phyloP scores from a whole-genome alignment of 2,797 vertebrate genomes.

The Mareca strepera region DNA sequence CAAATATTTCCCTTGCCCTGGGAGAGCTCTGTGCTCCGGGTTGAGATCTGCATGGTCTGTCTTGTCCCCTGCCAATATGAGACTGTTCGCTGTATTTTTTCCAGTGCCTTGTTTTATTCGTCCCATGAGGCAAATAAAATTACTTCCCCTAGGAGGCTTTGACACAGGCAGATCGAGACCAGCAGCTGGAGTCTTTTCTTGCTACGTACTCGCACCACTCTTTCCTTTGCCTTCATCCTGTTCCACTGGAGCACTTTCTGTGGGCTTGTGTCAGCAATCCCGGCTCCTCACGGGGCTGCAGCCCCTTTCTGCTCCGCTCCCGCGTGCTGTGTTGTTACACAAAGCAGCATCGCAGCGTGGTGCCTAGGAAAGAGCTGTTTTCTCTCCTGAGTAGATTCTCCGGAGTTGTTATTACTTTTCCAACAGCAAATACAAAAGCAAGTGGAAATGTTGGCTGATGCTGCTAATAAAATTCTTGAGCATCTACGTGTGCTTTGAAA shows the following conservation, averaged over 20 bases:
- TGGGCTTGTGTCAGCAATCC: neutral
- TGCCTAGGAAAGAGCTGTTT: slow-evolving; percentile 55
- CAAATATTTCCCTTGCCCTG: neutral
- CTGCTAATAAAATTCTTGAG: slow-evolving; percentile 51
- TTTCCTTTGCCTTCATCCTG: slow-evolving; percentile 38
- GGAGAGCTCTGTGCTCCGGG: neutral
- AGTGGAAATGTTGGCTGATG: slow-evolving; percentile 64
- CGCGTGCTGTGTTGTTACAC: slow-evolving; percentile 60
- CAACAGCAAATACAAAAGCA: slow-evolving; percentile 63
- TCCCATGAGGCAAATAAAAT: slow-evolving; percentile 13
- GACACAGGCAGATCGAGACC: slow-evolving; percentile 35
- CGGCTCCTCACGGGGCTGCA: slow-evolving; percentile 18
- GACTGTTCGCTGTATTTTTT: slow-evolving; percentile 36
- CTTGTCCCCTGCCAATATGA: neutral
- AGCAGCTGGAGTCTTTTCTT: slow-evolving; percentile 53
- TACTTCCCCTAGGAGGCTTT: neutral
- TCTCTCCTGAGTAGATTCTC: slow-evolving; percentile 57
- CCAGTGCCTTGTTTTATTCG: slow-evolving; percentile 43
- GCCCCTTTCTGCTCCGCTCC: slow-evolving; percentile 33
- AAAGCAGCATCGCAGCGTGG: slow-evolving; percentile 52
- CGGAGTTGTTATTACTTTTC: slow-evolving; percentile 65
- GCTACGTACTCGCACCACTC: neutral
- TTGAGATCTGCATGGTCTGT: neutral
- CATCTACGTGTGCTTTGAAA: slow-evolving; percentile 56
- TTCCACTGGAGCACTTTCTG: slow-evolving; percentile 12